phyloP scores from a whole-genome alignment of 2,113 vertebrate species.

The Chaenocephalus aceratus region DNA sequence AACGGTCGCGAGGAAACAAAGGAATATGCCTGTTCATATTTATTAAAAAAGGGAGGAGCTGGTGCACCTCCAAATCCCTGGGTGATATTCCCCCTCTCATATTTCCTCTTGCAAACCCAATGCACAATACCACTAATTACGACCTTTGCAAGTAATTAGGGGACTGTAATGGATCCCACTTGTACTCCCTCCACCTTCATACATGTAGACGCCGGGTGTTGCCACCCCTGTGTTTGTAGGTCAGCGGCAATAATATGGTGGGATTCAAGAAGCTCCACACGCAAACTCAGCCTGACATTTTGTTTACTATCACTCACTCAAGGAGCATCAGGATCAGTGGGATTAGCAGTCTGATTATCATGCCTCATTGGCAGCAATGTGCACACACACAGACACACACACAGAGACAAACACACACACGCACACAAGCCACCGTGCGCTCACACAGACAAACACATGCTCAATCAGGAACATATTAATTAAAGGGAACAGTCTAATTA shows the following conservation, averaged over 20 bases:
- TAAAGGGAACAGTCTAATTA: constrained; percentile 83
- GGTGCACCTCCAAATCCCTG: constrained; percentile 32
- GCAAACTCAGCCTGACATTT: constrained; percentile 34
- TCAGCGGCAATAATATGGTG: background rate
- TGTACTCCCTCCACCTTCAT: constrained; percentile 57
- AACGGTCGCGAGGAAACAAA: constrained; percentile 55
- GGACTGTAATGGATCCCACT: constrained; percentile 59
- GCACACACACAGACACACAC: constrained; percentile 1
- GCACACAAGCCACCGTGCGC: constrained; percentile 14
- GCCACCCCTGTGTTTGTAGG: constrained; percentile 18
- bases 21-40: constrained; percentile 46
- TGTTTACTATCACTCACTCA: constrained; percentile 52
- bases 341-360: constrained; percentile 63
- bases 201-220: constrained; percentile 30
- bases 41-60: constrained; percentile 35
- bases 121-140: constrained; percentile 47
- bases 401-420: constrained; percentile 15
- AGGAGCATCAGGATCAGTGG: constrained; percentile 39
- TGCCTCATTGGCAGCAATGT: constrained; percentile 33
- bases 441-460: constrained; percentile 44
- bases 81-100: constrained; percentile 23
- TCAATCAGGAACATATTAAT: constrained; percentile 81
- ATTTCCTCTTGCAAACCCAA: constrained; percentile 31
- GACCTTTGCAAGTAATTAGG: constrained; percentile 58
- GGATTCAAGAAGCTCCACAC: constrained; percentile 16